Base-by-base conservation (phyloP, 2,888 invertebrate species). In the Invenusta paracnida region DNA sequence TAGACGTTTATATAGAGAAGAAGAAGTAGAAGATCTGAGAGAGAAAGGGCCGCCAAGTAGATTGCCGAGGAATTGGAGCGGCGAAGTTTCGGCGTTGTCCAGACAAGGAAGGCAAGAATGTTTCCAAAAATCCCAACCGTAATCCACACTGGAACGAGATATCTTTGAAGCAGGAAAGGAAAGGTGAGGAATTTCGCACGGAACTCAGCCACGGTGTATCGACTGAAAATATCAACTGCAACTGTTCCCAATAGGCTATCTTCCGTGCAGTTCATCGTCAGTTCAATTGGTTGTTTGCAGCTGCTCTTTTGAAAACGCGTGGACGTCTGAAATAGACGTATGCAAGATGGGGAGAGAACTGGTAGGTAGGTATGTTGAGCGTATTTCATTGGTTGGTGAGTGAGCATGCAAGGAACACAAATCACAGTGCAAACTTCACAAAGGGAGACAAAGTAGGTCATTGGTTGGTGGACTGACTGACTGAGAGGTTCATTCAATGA, bases 61-160 rank as follows among this genome's bases (percentile, higher is more conserved):
- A 91, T 89, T 11, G 91, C 91, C 0, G 91, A 91, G 0, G 90
- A 90, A 87, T 90, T 91, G 84, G 90, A 90, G 17, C 88, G 88
- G 0, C 91, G 86, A 87, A 90, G 90, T 23, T 89, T 88, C 1
- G 88, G 86, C 67, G 89, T 89, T 29, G 90, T 87, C 91, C 91
- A 91, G 84, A 91, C 89, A 85, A 88, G 88, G 84, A 90, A 89
- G 1, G 90, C 89, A 1, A 91, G 87, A 0, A 90, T 89, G 86
- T 91, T 91, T n/a, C 90, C 89, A 28, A 89, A 88, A 25, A 91
- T 87, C 2, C 91, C 91, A 28, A 91, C 89, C 30, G 89, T 83
- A 86, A 91, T 90, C 89, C 90, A 90, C 29, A 91, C 87, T 0
- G 91, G 91, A 0, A 91, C 90, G 30, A 91, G 87, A 82, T 88